Evolutionary conservation across 2,113 vertebrate genomes (phyloP).

Genomic region (Charina bottae): DNA sequence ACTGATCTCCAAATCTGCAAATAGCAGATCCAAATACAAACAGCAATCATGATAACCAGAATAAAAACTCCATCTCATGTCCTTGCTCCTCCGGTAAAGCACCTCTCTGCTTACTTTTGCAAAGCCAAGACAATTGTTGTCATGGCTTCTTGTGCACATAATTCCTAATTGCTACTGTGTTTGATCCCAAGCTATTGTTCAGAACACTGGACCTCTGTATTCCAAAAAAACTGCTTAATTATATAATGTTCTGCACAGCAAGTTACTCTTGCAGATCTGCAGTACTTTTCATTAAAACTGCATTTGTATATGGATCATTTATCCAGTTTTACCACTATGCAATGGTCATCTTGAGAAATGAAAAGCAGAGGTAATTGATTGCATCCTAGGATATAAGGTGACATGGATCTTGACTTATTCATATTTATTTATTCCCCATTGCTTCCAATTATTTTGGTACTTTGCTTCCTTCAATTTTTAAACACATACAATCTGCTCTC

Average conservation of each 20-base stretch:
- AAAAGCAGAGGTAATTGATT: background rate
- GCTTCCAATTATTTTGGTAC: background rate
- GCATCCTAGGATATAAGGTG: background rate
- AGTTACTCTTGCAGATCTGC: background rate
- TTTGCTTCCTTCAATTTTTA: background rate
- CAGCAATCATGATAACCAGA: background rate
- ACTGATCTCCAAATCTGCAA: background rate
- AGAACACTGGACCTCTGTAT: background rate
- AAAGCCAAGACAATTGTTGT: background rate
- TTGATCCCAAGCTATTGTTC: background rate
- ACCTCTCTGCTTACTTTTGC: background rate
- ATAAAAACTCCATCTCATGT: background rate
- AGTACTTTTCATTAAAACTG: background rate
- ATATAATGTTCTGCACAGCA: background rate
- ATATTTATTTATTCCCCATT: background rate
- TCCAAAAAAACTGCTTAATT: background rate
- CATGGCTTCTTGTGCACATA: background rate
- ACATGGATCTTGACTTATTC: background rate
- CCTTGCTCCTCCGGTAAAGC: background rate
- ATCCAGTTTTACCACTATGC: background rate
- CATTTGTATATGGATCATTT: background rate
- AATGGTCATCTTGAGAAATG: background rate
- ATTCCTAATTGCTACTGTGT: background rate
- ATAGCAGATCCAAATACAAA: background rate
- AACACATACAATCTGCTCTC: conserved; percentile 22